These are phyloP conservation scores for Cynoglossus semilaevis DNA, from an alignment of 2,113 vertebrate species.

Conservation along the genomic window DNA sequence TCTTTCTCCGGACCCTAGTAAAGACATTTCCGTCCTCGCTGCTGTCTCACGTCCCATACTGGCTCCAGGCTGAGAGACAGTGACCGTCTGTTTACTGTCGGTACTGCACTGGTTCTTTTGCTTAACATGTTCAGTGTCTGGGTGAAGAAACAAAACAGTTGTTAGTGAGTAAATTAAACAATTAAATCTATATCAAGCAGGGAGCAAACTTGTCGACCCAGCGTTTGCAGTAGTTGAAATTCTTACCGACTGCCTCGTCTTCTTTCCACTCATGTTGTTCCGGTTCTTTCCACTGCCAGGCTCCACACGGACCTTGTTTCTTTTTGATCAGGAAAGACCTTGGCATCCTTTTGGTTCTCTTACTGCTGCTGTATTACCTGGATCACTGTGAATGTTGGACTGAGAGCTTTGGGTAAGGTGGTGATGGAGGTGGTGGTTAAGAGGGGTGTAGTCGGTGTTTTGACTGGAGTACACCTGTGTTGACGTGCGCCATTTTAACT, in stretches of 20 bases:
- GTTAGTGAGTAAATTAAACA: background rate
- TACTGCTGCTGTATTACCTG: background rate
- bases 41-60: constrained; percentile 3
- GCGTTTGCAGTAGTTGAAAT: background rate
- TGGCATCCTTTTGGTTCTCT: constrained; percentile 62
- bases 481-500: constrained; percentile 72
- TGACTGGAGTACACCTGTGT: constrained; percentile 68
- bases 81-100: constrained; percentile 4
- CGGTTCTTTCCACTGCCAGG: constrained; percentile 70
- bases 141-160: background rate
- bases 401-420: constrained; percentile 5
- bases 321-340: constrained; percentile 79
- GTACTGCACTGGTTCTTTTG: constrained; percentile 9
- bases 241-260: constrained; percentile 45
- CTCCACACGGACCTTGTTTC: constrained; percentile 58
- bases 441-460: constrained; percentile 37
- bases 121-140: constrained; percentile 19
- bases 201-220: too few relatives aligned
- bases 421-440: constrained; percentile 21
- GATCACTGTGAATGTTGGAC: background rate
- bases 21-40: constrained; percentile 9
- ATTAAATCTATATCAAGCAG: background rate
- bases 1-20: constrained; percentile 9
- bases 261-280: constrained; percentile 46
- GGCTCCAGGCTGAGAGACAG: constrained; percentile 3